Evolutionary conservation across 2,113 vertebrate genomes (phyloP).

Genomic region (Narcine bancroftii): DNA sequence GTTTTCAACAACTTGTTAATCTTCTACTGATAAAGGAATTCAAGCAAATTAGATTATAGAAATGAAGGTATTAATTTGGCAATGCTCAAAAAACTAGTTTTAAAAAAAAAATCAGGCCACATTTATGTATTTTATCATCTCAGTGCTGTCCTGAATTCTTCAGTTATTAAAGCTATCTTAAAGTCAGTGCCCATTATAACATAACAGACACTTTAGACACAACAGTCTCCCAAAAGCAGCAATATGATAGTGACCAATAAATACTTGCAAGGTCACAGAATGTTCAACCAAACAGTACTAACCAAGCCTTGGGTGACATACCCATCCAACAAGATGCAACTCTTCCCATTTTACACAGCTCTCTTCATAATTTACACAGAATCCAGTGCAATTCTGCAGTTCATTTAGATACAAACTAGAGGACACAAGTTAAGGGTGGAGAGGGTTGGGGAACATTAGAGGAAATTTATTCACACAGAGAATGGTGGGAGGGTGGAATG

Average conservation of each 20-base stretch:
- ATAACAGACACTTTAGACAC: not conserved
- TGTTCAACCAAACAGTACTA: not conserved
- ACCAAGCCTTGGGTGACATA: not conserved
- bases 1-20: not conserved
- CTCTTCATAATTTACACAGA: no score
- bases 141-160: not conserved
- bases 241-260: not conserved
- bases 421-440: no score
- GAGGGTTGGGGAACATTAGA: no score
- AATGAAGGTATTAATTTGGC: not conserved
- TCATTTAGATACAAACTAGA: no score
- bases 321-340: not conserved
- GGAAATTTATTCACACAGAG: no score
- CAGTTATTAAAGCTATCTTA: not conserved
- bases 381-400: not conserved
- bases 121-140: not conserved
- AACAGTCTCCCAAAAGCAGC: not conserved
- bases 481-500: no score
- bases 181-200: not conserved
- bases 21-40: conserved; percentile 1
- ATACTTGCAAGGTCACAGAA: not conserved
- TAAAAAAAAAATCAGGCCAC: not conserved
- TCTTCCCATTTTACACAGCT: not conserved
- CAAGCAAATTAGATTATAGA: not conserved
- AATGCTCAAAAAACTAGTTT: not conserved